phyloP scores from a whole-genome alignment of 2,888 invertebrate genomes.

The Icerya purchasi region DNA sequence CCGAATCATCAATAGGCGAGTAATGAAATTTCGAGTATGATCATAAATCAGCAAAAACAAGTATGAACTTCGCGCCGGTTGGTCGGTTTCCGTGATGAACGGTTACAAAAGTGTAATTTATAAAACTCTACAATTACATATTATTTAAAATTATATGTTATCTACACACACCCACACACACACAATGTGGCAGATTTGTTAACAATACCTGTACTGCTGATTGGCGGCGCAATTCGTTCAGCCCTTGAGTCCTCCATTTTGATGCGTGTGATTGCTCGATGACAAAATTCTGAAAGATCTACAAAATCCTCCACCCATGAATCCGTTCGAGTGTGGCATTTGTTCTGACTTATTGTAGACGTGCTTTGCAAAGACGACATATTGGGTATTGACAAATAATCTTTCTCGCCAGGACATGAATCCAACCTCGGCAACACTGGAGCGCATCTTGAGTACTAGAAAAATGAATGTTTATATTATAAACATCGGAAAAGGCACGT shows the following conservation, averaged over 20 bases:
- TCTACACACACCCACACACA: no score
- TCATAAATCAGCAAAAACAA: no score
- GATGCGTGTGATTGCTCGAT: slow-evolving; percentile 25
- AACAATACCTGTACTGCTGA: slow-evolving; percentile 13
- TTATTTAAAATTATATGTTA: no score
- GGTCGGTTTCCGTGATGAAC: no score
- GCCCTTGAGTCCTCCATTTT: slow-evolving; percentile 26
- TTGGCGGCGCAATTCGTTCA: slow-evolving; percentile 14
- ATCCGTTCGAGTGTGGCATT: slow-evolving; percentile 15
- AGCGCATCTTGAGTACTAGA: slow-evolving; percentile 21
- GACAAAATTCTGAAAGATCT: slow-evolving; percentile 33
- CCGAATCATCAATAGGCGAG: no score
- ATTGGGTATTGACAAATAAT: slow-evolving; percentile 3
- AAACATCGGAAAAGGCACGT: no score
- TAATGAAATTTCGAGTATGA: no score
- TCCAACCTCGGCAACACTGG: slow-evolving; percentile 19
- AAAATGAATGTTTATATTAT: no score
- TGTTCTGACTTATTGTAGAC: slow-evolving; percentile 3
- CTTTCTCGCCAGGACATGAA: slow-evolving; percentile 30
- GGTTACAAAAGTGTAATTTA: no score
- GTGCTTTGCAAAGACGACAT: slow-evolving; percentile 9
- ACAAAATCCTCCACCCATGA: slow-evolving; percentile 41
- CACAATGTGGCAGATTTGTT: no score
- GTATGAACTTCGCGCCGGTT: no score
- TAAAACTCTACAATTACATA: no score